These are phyloP conservation scores for Hylaea fasciaria DNA, from an alignment of 2,888 invertebrate genomes.

Conservation along the genomic window DNA sequence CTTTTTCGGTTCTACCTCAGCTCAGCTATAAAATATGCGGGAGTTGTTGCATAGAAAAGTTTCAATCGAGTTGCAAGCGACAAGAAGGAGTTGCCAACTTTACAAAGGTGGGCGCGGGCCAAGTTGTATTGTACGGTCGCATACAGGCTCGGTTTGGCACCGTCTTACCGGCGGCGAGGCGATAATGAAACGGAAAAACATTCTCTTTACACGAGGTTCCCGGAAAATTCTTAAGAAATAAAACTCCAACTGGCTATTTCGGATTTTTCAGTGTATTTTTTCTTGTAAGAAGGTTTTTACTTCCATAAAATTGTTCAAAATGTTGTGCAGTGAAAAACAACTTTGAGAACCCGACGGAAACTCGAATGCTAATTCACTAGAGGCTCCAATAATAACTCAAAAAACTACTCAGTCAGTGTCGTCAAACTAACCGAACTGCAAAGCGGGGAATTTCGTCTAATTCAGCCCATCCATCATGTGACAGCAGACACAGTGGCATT, in stretches of 20 bases:
- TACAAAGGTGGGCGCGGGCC: conserved; percentile 36
- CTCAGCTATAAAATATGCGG: conserved; percentile 43
- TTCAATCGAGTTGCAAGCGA: conserved; percentile 45
- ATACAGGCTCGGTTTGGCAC: conserved; percentile 32
- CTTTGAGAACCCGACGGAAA: too few relatives aligned
- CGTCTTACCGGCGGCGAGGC: conserved; percentile 14
- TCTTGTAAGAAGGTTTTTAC: too few relatives aligned
- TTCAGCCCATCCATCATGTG: conserved; percentile 51
- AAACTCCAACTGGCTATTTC: neutral
- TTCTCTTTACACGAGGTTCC: conserved; percentile 8
- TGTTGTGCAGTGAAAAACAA: too few relatives aligned
- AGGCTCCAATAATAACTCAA: conserved; percentile 39
- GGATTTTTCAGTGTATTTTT: neutral
- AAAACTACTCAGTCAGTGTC: conserved; percentile 45
- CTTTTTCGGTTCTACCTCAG: conserved; percentile 32
- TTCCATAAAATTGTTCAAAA: too few relatives aligned
- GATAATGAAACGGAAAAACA: conserved; percentile 28
- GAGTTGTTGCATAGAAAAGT: conserved; percentile 41
- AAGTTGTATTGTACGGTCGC: conserved; percentile 41
- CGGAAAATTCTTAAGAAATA: neutral
- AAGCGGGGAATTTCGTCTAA: conserved; percentile 42
- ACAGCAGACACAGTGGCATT: conserved; percentile 32
- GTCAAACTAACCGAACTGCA: conserved; percentile 45
- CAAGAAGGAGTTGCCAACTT: conserved; percentile 37
- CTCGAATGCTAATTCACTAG: conserved; percentile 24